A percentile compares a stretch with the other conserved stretches of the same genome.
phyloP scores from a whole-genome alignment of 2,797 vertebrate genomes.

The Poliocrania exsul region DNA sequence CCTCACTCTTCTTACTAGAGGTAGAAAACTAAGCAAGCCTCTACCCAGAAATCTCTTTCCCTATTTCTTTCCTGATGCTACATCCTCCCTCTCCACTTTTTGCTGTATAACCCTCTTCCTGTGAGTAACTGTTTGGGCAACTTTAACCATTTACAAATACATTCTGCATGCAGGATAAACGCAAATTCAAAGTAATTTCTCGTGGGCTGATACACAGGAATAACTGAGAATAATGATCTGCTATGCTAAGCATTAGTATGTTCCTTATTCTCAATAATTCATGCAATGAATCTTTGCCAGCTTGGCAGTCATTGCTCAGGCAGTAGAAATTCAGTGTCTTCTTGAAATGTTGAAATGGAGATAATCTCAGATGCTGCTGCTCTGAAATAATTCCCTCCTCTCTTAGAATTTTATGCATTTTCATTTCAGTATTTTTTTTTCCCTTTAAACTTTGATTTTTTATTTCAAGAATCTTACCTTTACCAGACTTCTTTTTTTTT shows the following conservation, averaged over 20 bases:
- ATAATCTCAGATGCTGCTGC: not conserved
- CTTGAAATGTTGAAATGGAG: not conserved
- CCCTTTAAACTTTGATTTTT: not conserved
- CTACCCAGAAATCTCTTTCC: not conserved
- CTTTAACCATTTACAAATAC: not conserved
- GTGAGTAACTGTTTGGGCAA: not conserved
- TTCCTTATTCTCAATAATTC: not conserved
- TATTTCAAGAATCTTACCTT: not conserved
- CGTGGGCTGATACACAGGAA: not conserved
- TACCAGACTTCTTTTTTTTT: no score
- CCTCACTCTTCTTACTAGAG: not conserved
- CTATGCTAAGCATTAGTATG: not conserved
- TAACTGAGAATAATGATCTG: fast-evolving
- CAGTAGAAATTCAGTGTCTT: not conserved
- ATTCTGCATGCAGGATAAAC: not conserved
- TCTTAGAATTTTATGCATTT: not conserved
- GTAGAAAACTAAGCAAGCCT: not conserved
- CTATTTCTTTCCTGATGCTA: not conserved
- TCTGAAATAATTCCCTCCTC: not conserved
- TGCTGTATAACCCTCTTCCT: not conserved
- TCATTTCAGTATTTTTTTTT: not conserved
- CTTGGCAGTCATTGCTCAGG: not conserved
- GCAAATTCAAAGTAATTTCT: not conserved
- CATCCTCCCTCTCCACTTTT: not conserved
- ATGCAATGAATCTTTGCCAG: not conserved